Base-by-base conservation (phyloP, 1,140 invertebrate genomes). In the Plectrocnemia conspersa region DNA sequence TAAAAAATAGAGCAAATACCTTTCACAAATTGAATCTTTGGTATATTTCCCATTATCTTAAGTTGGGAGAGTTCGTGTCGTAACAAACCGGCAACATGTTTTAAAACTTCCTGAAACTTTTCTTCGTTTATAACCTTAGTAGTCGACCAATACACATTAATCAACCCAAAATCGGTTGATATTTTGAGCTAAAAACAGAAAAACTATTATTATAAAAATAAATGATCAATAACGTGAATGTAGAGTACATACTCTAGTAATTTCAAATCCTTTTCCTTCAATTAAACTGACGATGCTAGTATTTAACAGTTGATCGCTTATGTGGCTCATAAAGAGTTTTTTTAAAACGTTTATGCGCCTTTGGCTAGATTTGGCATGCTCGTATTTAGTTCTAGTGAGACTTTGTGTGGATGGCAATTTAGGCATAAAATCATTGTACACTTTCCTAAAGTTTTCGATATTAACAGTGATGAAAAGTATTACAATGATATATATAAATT, bases 261-360 rank as follows among this genome's bases (percentile, higher is more conserved):
- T 80, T 73, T 89, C 82, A 54, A 89, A 77, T 6, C 79, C 79
- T 59, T 72, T 70, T 3, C 81, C 82, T n/a, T 79, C 29, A 53
- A 89, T 65, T 25, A 78, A 64, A 19, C 76, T 64, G 3, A 79
- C 71, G 15, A 81, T 69, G 59, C 82, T 79, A 1, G 83, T 84
- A 3, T 83, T 83, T 2, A 84, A 77, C 76, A 90, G 76, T 7
- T 87, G 65, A 62, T 88, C 86, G 1, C 85, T 86, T 13, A 89
- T 81, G 38, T 86, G 72, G 63, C 80, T 79, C 85, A 89, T 89
- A 61, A 89, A 89, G n/a, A 89, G 54, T 69, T 86, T 86, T 66
- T 89, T 88, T 6, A 89, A 65, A 29, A 88, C 78, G 0, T 70
- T 68, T 5, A 80, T 69, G 65, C 86, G 67, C 36, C 76, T 68